A percentile compares a stretch with the other conserved stretches of the same genome.
Evolutionary conservation across 1,140 invertebrate species (phyloP).

Genomic region (Drosophila novamexicana): DNA sequence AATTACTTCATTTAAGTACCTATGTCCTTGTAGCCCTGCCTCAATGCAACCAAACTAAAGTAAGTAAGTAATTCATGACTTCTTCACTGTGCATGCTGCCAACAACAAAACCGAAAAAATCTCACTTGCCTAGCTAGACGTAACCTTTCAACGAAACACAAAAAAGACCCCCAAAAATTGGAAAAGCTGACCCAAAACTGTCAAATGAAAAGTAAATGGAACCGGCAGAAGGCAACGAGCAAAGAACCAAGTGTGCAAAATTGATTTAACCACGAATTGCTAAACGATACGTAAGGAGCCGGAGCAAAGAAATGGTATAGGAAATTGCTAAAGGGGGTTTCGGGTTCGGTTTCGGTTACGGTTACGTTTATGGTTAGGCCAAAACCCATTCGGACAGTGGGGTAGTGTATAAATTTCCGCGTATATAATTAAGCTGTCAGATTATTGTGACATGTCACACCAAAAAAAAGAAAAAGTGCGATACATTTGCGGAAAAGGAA

Average conservation of each 20-base stretch:
- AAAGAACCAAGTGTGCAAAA: constrained; percentile 64
- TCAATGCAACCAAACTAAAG: constrained; percentile 20
- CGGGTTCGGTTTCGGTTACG: constrained; percentile 14
- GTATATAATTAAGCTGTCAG: constrained; percentile 83
- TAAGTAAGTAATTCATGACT: constrained; percentile 50
- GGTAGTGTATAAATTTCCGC: constrained; percentile 64
- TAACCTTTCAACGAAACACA: constrained; percentile 50
- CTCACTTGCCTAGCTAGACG: constrained; percentile 43
- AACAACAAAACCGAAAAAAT: constrained; percentile 55
- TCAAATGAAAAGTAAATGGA: constrained; percentile 47
- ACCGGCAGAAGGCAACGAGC: constrained; percentile 7
- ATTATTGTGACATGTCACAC: constrained; percentile 82
- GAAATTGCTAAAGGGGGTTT: constrained; percentile 34
- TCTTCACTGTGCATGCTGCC: constrained; percentile 19
- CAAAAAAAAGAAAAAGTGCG: constrained; percentile 27
- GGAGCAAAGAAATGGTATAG: constrained; percentile 50
- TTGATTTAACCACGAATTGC: constrained; percentile 80
- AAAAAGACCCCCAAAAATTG: constrained; percentile 31
- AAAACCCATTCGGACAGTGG: not conserved
- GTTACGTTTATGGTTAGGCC: constrained; percentile 9
- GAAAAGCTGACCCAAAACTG: constrained; percentile 69
- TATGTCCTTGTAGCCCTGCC: not conserved
- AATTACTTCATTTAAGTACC: not conserved
- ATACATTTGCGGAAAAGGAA: constrained; percentile 57
- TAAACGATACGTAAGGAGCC: constrained; percentile 69